These are phyloP conservation scores for Psilopsiagon aymara DNA, from an alignment of 2,113 vertebrate genomes.

Conservation along the genomic window DNA sequence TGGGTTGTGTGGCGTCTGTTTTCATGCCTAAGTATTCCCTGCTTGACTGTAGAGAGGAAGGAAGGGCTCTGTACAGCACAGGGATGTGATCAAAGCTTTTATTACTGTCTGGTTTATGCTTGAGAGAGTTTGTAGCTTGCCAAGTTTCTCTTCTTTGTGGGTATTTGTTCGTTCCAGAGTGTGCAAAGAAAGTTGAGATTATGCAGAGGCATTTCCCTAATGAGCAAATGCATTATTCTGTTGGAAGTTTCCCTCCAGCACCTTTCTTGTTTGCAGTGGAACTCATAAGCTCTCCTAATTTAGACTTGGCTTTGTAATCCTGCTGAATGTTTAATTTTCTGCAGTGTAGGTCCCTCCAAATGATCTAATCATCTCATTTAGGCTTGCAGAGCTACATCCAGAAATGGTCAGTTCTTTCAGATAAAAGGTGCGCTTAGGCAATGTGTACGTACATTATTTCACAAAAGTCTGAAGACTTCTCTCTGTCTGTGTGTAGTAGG, in stretches of 20 bases:
- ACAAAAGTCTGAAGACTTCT: background rate
- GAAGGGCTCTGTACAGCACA: constrained; percentile 19
- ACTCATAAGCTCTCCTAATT: background rate
- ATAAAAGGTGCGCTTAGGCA: background rate
- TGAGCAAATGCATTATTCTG: constrained; percentile 40
- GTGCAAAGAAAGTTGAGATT: constrained; percentile 53
- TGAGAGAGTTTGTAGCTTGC: constrained; percentile 36
- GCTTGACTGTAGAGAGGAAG: background rate
- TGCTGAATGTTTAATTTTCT: background rate
- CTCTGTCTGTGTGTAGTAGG: background rate
- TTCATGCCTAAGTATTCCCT: background rate
- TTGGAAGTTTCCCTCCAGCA: constrained; percentile 46
- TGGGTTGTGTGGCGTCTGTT: background rate
- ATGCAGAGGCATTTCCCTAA: constrained; percentile 60
- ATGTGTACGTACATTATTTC: background rate
- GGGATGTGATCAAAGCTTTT: constrained; percentile 47
- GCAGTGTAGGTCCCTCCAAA: background rate
- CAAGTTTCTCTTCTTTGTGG: constrained; percentile 61
- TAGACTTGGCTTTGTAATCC: background rate
- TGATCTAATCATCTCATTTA: background rate
- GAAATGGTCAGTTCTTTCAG: background rate
- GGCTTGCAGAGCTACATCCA: background rate
- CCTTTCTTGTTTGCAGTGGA: constrained; percentile 15
- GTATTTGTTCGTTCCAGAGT: constrained; percentile 28
- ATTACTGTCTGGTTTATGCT: constrained; percentile 50